Base-by-base conservation (phyloP, 2,888 invertebrate species). In the Ischnura elegans region DNA sequence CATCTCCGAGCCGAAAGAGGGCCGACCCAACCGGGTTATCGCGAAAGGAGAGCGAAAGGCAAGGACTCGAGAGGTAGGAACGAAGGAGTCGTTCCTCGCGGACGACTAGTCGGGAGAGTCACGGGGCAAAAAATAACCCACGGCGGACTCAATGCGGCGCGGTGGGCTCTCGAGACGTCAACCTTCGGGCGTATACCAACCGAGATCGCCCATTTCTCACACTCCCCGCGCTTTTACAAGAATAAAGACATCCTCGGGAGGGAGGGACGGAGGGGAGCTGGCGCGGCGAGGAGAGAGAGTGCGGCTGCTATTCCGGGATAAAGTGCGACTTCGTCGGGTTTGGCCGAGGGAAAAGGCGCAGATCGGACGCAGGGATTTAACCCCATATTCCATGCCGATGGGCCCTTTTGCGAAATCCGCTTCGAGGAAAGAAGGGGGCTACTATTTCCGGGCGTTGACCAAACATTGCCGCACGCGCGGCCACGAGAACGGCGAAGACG, bases 181-280 rank as follows among this genome's bases (percentile, higher is more conserved):
- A 76, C 76, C 36, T 29, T 76, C 36, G 36, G 6, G 76, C 76
- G 76, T 36, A 36, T 36, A 36, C 36, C 29, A 36, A 36, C 3
- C 36, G 76, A 25, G 76, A 2, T 36, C 76, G 76, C 6, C 36
- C 36, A 16, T 36, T 2, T 51, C 51, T 51, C 51, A n/a, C 76
- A 36, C 76, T 76, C 76, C 76, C 36, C 76, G 76, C 76, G 36
- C 36, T 36, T n/a, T 76, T 36, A 76, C 76, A 86, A 46, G 86
- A 86, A 86, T 43, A 46, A n/a, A 46, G 86, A 43, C 6, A 86
- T 46, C 86, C 46, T 43, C 86, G 45, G 4, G 86, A 13, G 21
- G n/a, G 13, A 36, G 36, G 36, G 29, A n/a, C 45, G 45, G 45
- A n/a, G n/a, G 3, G 85, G 85, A 29, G 85, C 16, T 13, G 21